Evolutionary conservation across 1,140 invertebrate species (phyloP).

Genomic region (Caenorhabditis briggsae): DNA sequence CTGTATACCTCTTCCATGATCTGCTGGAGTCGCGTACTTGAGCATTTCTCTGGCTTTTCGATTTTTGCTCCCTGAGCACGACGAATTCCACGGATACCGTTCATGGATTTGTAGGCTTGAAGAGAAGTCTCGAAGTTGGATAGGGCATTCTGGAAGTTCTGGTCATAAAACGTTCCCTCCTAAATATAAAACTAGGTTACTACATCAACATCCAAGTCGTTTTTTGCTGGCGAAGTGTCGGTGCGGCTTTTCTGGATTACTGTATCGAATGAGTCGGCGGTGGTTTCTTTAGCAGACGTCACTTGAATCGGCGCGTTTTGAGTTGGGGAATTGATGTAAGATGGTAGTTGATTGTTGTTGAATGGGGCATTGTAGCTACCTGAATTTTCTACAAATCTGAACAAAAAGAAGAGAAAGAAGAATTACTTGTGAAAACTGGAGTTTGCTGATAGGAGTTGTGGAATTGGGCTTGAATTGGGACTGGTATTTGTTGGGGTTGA

Average conservation of each 20-base stretch:
- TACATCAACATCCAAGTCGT: constrained; percentile 41
- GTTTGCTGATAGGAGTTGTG: constrained; percentile 23
- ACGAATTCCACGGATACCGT: not conserved
- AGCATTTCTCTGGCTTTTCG: constrained; percentile 21
- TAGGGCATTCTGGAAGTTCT: constrained; percentile 39
- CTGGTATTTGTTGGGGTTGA: not conserved
- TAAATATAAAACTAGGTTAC: not conserved
- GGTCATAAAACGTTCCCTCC: too few species aligned
- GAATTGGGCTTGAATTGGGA: constrained; percentile 28
- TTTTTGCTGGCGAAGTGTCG: not conserved
- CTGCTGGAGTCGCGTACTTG: not conserved
- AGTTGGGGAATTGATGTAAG: not conserved
- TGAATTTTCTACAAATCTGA: not conserved
- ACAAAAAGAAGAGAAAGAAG: not conserved
- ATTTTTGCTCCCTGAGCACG: constrained; percentile 1
- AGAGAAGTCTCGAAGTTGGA: constrained; percentile 10
- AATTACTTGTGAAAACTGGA: not conserved
- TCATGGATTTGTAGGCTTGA: constrained; percentile 35
- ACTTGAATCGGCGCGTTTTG: constrained; percentile 40
- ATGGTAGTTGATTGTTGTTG: not conserved
- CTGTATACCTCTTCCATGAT: constrained; percentile 7
- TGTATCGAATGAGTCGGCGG: constrained; percentile 1
- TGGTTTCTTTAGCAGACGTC: constrained; percentile 21
- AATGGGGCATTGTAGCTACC: constrained; percentile 37
- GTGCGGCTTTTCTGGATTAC: constrained; percentile 33